Conservation (phyloP, 2,888 invertebrate genomes). For the Plagodis dolabraria region DNA sequence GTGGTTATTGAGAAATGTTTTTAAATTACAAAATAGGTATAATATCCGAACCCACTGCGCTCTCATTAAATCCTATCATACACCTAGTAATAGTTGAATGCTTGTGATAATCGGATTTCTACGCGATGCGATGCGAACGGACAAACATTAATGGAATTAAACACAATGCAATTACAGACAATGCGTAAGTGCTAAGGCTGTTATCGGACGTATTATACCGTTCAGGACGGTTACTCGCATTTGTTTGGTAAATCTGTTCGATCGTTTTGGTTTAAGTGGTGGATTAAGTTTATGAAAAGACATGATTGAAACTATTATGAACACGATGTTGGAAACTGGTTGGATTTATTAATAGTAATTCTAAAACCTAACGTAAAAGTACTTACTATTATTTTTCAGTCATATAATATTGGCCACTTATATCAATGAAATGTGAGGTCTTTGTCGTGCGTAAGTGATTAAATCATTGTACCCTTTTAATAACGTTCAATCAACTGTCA, state of each 20-base stretch:
- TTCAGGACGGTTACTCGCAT: slow-evolving; percentile 5
- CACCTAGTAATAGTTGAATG: slow-evolving; percentile 30
- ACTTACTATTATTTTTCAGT: no score
- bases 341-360: no score
- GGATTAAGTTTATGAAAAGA: neutral
- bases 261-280: slow-evolving; percentile 9
- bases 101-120: slow-evolving; percentile 67
- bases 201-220: slow-evolving; percentile 27
- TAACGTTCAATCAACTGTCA: no score
- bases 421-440: no score
- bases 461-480: no score
- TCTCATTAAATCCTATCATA: slow-evolving; percentile 36
- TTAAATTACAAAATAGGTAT: neutral
- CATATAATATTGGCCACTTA: no score
- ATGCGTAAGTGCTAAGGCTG: slow-evolving; percentile 35
- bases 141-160: slow-evolving; percentile 67
- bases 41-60: neutral
- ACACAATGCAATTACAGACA: slow-evolving; percentile 70
- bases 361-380: no score
- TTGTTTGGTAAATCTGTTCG: neutral
- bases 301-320: neutral
- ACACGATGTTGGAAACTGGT: no score
- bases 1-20: no score
- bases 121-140: slow-evolving; percentile 47
- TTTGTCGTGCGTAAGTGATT: no score